Percentiles rank a stretch among this genome's conserved stretches.
Evolutionary conservation across 23 tunicate genomes (phyloP).

Genomic region (Botrylloides violaceus): DNA sequence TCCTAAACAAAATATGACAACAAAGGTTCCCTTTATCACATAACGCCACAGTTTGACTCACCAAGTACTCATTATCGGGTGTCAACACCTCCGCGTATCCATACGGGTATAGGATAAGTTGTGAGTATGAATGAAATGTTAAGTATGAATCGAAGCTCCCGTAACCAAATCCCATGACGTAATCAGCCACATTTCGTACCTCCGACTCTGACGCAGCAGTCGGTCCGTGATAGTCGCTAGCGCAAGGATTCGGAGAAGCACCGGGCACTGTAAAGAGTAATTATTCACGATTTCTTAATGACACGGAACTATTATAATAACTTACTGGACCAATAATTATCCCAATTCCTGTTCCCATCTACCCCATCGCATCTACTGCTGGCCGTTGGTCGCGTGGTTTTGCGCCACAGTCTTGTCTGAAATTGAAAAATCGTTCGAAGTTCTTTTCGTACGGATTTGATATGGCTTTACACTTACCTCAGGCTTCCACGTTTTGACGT

Average conservation of each 20-base stretch:
- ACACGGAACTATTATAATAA: background rate
- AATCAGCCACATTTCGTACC: constrained; percentile 43
- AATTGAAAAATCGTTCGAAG: background rate
- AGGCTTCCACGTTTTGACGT: constrained; percentile 34
- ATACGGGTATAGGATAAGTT: constrained; percentile 64
- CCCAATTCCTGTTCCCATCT: constrained; percentile 62
- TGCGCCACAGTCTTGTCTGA: constrained; percentile 52
- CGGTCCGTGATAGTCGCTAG: constrained; percentile 45
- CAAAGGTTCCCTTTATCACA: background rate
- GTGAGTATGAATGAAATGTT: constrained; percentile 64
- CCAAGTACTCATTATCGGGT: constrained; percentile 29
- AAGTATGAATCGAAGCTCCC: constrained; percentile 42
- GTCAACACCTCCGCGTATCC: constrained; percentile 20
- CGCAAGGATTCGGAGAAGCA: constrained; percentile 37
- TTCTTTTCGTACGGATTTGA: too few species aligned
- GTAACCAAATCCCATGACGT: constrained; percentile 24
- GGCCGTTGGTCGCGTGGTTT: constrained; percentile 45
- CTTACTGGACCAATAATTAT: constrained; percentile 25
- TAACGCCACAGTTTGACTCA: background rate
- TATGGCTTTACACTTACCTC: constrained; percentile 1
- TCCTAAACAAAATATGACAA: constrained; percentile 39
- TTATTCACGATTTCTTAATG: background rate
- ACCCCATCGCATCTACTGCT: constrained; percentile 51
- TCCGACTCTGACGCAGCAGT: constrained; percentile 68
- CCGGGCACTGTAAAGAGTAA: constrained; percentile 1